Percentiles rank a stretch among this genome's conserved stretches.
phyloP scores from a whole-genome alignment of 2,113 vertebrate species.

The Stigmatopora argus region DNA sequence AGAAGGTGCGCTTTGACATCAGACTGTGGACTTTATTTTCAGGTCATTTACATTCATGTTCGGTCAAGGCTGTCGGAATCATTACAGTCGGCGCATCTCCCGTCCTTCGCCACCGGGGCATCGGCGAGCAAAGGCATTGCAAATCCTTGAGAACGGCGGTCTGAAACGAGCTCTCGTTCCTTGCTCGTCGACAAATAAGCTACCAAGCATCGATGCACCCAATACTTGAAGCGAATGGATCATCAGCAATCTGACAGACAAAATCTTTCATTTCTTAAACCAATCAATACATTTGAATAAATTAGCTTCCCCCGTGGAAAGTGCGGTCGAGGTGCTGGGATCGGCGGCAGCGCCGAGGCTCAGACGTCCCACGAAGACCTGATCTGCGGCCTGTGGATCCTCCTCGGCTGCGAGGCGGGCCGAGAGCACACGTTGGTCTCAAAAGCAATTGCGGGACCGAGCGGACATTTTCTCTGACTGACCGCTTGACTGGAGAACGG shows the following conservation, averaged over 20 bases:
- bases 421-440: background rate
- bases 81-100: too few species aligned
- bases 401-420: slow-evolving; percentile 8
- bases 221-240: background rate
- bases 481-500: background rate
- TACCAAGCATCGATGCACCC: background rate
- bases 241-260: background rate
- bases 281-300: background rate
- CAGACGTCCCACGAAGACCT: slow-evolving; percentile 11
- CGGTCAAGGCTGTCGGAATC: too few species aligned
- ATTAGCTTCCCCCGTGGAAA: background rate
- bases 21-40: too few species aligned
- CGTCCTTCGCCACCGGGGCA: too few species aligned
- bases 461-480: slow-evolving; percentile 1
- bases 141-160: too few species aligned
- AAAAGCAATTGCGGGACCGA: background rate
- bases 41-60: too few species aligned
- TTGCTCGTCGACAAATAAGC: background rate
- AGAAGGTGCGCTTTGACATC: too few species aligned
- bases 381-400: slow-evolving; percentile 12
- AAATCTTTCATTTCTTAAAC: background rate
- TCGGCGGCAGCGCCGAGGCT: background rate
- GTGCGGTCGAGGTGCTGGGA: background rate
- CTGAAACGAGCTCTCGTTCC: too few species aligned
- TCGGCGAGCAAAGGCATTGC: too few species aligned